Conservation (phyloP, 2,888 invertebrate species). For the Allygus modestus region DNA sequence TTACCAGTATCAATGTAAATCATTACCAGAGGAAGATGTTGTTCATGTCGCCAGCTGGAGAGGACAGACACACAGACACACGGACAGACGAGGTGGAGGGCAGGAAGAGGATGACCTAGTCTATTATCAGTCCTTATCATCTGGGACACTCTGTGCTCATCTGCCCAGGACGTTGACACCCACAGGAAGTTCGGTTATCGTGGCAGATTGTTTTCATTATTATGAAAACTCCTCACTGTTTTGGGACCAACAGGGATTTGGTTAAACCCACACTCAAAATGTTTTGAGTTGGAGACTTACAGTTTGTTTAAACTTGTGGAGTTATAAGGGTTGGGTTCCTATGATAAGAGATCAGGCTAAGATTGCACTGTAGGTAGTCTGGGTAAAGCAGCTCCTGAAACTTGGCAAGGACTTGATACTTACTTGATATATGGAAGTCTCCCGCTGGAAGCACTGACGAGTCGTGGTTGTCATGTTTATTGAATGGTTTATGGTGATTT, state of each 20-base stretch:
- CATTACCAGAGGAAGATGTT: conserved; percentile 23
- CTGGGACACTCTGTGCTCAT: conserved; percentile 30
- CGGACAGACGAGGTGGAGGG: not conserved
- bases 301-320: too few relatives aligned
- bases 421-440: too few relatives aligned
- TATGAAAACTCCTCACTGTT: not conserved
- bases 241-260: not conserved
- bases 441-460: too few relatives aligned
- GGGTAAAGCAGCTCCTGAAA: too few relatives aligned
- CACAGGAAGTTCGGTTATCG: conserved; percentile 19
- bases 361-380: too few relatives aligned
- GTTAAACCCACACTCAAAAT: too few relatives aligned
- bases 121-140: conserved; percentile 41
- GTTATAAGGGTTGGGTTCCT: too few relatives aligned
- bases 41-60: conserved; percentile 1
- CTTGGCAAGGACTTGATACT: too few relatives aligned
- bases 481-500: too few relatives aligned
- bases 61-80: conserved; percentile 31
- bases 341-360: too few relatives aligned
- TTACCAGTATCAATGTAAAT: not conserved
- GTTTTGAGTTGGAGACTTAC: too few relatives aligned
- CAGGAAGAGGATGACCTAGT: conserved; percentile 26
- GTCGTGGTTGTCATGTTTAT: too few relatives aligned
- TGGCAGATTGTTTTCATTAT: not conserved
- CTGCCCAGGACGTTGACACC: conserved; percentile 43